Evolutionary conservation across 30 jellyfish, hydroid and myxozoan species (phyloP).

Genomic region (Chrysaora quinquecirrha): DNA sequence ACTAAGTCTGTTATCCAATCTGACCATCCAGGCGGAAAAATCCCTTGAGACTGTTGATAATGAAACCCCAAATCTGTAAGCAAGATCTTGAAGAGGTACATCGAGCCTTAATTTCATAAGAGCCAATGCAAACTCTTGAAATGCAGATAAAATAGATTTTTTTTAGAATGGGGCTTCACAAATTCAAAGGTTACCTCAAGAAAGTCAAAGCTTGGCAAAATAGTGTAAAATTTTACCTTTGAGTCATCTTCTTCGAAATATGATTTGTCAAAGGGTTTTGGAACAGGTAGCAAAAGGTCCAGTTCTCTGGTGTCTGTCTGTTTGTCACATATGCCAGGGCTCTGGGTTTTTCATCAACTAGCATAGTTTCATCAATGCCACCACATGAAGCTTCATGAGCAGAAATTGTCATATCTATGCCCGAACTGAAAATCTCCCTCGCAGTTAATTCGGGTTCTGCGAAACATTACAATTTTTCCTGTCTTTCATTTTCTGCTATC

Average conservation of each 20-base stretch:
- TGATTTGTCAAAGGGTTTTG: neutral
- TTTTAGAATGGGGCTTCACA: neutral
- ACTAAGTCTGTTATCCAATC: neutral
- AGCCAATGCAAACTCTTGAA: neutral
- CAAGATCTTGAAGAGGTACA: neutral
- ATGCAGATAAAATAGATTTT: neutral
- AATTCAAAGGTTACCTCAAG: neutral
- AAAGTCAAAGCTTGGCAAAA: neutral
- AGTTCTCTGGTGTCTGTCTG: neutral
- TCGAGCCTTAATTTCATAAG: neutral
- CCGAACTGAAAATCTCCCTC: neutral
- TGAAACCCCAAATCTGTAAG: neutral
- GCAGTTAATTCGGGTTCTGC: neutral
- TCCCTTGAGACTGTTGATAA: no score
- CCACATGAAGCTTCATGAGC: neutral
- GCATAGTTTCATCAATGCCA: neutral
- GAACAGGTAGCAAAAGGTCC: neutral
- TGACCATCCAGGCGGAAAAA: neutral
- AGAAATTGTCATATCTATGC: neutral
- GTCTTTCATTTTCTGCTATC: neutral
- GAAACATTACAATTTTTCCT: neutral
- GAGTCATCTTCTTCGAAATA: neutral
- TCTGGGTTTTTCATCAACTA: no score
- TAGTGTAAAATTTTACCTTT: neutral
- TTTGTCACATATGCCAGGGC: neutral